Base-by-base conservation (phyloP, 2,113 vertebrate species). In the Odontesthes bonariensis region DNA sequence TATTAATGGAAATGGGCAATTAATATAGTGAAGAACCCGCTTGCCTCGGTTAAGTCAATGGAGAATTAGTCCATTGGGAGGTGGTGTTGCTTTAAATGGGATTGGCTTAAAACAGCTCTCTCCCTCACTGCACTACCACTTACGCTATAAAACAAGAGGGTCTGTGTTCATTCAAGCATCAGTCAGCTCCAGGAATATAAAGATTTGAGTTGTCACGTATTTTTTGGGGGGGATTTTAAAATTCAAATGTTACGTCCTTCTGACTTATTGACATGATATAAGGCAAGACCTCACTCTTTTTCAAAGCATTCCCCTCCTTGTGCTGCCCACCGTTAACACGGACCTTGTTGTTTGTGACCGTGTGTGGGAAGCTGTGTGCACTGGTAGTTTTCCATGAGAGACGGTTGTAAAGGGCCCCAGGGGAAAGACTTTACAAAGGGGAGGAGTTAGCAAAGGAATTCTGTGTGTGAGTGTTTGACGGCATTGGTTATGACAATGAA, bases 381-480 rank as follows among this genome's bases (percentile, higher is more conserved):
- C 82, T 88, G 76, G 89, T 90, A 90, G 82, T 92, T 91, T 92
- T 92, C 91, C 91, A 92, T 86, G 79, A 90, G 82, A 82, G 74
- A 73, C 78, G 74, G 69, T 62, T 74, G 77, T 52, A 62, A n/a
- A 69, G 58, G 79, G 72, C 63, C 81, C 54, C 79, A 78, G 56
- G 66, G 85, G 79, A 81, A 81, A 68, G 77, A 82, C 66, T 87
- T 83, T 19, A 78, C 64, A 42, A 54, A 69, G 83, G 80, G 91
- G 88, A 73, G 86, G 90, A 89, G 88, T 57, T 61, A 72, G 70
- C 22, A 9, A 33, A 87, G 86, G 90, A 89, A 90, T 90, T 84
- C 52, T 75, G 51, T 54, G 58, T 40, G 66, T 71, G 69, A 71
- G 49, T 67, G n/a, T 44, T 68, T 53, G 66, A 59, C 75, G 70